Base-by-base conservation (phyloP, 2,113 vertebrate genomes). In the Chaenocephalus aceratus region DNA sequence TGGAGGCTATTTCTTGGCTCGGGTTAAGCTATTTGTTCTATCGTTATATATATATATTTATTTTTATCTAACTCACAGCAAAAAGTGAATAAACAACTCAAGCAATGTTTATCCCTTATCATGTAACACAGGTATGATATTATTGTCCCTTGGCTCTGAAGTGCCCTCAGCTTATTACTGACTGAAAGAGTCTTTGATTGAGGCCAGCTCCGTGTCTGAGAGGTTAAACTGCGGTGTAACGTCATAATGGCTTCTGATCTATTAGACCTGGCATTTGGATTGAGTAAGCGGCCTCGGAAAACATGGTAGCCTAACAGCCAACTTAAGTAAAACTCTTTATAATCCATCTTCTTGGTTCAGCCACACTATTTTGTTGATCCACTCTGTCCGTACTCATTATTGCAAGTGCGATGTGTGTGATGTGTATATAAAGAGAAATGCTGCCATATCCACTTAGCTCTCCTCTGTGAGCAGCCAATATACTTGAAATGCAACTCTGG, bases 271-370 rank as follows among this genome's bases (percentile, higher is more conserved):
- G 23, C 83, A 53, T 78, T 74, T 89, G 65, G 80, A 75, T 53
- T 46, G 46, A 75, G 54, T 5, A 58, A 67, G 59, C 26, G 2
- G 23, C 65, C 49, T 57, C 12, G 34, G 88, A 85, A 84, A 86
- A 83, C 70, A 59, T 72, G 36, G 12, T 80, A 21, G 21, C 21
- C 21, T 21, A 82, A 85, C 89, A 78, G 87, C 74, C 85, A 92
- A 84, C 82, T 90, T 64, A 75, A 74, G 77, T 79, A 85, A 82
- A 77, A 71, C 69, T 44, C 18, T 70, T 83, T 89, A 87, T 82
- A 89, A 88, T 88, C 75, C 86, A 83, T 85, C 68, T 74, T 72
- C 80, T 80, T 66, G 83, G 77, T 91, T 86, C 46, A 54, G 82
- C 85, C 74, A 46, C 80, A 86, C 41, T 63, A 80, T 80, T 75